These are phyloP conservation scores for Neoscelio sp. DNA, from an alignment of 2,888 invertebrate genomes.

Conservation along the genomic window DNA sequence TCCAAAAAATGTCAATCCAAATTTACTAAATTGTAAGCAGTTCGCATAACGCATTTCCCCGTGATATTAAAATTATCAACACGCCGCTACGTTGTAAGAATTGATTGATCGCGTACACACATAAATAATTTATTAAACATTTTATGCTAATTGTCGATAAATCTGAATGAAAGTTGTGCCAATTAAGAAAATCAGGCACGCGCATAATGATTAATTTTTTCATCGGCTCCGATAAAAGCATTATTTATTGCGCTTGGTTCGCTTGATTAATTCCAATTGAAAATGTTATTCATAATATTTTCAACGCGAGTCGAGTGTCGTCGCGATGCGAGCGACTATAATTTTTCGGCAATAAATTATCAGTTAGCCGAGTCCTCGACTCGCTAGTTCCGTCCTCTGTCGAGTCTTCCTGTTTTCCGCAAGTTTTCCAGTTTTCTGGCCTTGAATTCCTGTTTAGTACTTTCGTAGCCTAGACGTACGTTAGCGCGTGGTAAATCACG, in stretches of 20 bases:
- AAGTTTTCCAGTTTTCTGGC: conserved; percentile 46
- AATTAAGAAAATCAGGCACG: conserved; percentile 45
- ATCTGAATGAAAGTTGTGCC: conserved; percentile 46
- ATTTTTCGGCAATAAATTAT: conserved; percentile 60
- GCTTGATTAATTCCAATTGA: conserved; percentile 38
- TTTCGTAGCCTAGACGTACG: conserved; percentile 31
- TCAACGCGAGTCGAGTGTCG: conserved; percentile 43
- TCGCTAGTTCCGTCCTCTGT: conserved; percentile 18
- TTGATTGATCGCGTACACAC: conserved; percentile 11
- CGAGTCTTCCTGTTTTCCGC: conserved; percentile 46
- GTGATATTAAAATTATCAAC: background rate
- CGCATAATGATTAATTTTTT: conserved; percentile 36
- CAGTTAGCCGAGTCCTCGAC: conserved; percentile 39
- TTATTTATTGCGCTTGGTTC: background rate
- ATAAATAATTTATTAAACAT: conserved; percentile 36
- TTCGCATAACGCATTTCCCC: too few species aligned
- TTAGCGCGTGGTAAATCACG: conserved; percentile 47
- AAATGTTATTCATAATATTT: conserved; percentile 57
- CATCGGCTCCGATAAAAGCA: background rate
- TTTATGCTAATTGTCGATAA: conserved; percentile 50
- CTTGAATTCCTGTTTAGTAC: conserved; percentile 58
- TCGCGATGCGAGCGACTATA: conserved; percentile 43
- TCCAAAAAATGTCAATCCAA: too few species aligned
- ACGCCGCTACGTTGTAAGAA: background rate
- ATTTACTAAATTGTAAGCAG: too few species aligned